phyloP scores from a whole-genome alignment of 53 echinoderm and acorn worm genomes.

The Actinopyga echinites region DNA sequence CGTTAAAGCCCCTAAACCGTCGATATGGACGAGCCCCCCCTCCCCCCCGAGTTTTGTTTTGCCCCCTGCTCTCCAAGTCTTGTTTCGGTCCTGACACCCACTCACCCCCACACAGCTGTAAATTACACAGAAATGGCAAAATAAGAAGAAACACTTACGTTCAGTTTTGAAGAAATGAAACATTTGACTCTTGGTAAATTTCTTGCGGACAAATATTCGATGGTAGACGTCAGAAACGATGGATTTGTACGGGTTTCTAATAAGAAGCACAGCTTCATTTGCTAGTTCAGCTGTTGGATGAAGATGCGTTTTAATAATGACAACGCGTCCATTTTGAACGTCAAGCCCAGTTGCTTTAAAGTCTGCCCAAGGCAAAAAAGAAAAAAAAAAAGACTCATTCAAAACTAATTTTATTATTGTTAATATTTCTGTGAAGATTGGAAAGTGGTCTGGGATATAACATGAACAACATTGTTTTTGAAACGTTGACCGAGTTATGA shows the following conservation, averaged over 20 bases:
- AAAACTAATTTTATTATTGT: not conserved
- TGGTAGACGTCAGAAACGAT: conserved; percentile 25
- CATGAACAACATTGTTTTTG: not conserved
- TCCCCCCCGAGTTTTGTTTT: too few relatives aligned
- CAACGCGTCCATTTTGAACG: not conserved
- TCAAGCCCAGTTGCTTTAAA: not conserved
- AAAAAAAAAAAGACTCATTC: not conserved
- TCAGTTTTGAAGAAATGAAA: conserved; percentile 3
- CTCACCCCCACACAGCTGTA: too few relatives aligned
- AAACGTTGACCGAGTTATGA: not conserved
- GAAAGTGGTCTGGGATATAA: too few relatives aligned
- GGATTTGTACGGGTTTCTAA: conserved; percentile 14
- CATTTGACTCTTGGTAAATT: not conserved
- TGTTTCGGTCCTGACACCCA: too few relatives aligned
- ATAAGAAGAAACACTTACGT: not conserved
- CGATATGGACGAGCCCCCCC: too few relatives aligned
- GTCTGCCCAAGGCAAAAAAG: not conserved
- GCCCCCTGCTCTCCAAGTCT: too few relatives aligned
- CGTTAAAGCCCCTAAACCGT: too few relatives aligned
- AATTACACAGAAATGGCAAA: not conserved
- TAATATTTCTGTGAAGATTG: not conserved
- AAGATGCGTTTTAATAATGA: conserved; percentile 18
- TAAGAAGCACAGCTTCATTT: not conserved
- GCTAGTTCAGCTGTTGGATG: not conserved
- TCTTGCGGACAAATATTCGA: not conserved